phyloP scores from a whole-genome alignment of 2,797 vertebrate genomes.

The Cynodonichthys magdalenae region DNA sequence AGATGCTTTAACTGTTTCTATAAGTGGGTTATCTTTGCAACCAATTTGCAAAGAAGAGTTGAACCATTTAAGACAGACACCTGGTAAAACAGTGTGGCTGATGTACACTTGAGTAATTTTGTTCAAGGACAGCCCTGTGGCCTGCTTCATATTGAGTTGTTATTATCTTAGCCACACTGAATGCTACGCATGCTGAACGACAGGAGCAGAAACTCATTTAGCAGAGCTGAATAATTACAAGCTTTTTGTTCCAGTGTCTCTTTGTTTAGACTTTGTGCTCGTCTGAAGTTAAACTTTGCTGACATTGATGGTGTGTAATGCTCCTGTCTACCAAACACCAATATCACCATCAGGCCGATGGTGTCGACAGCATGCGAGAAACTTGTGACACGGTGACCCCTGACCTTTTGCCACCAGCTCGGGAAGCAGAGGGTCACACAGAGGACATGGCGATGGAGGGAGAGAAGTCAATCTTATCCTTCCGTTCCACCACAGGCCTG shows the following conservation, averaged over 20 bases:
- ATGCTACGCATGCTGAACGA: too few relatives aligned
- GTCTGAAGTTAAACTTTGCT: conserved; percentile 3
- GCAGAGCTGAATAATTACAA: background rate
- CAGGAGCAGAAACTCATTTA: too few relatives aligned
- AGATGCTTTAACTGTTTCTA: too few relatives aligned
- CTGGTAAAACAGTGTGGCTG: too few relatives aligned
- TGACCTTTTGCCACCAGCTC: conserved; percentile 61
- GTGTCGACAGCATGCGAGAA: conserved; percentile 40
- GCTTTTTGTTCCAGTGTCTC: conserved; percentile 1
- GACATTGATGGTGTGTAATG: conserved; percentile 10
- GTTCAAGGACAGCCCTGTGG: too few relatives aligned
- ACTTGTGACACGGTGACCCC: conserved; percentile 26
- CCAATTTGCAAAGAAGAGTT: too few relatives aligned
- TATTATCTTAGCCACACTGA: too few relatives aligned
- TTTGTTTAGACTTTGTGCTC: conserved; percentile 2
- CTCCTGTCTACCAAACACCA: background rate
- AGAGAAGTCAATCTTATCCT: conserved; percentile 72
- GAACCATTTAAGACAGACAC: too few relatives aligned
- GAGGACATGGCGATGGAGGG: conserved; percentile 63
- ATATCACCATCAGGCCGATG: conserved; percentile 22
- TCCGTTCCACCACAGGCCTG: conserved; percentile 59
- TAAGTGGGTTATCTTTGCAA: too few relatives aligned
- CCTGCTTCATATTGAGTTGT: too few relatives aligned
- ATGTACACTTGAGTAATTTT: too few relatives aligned
- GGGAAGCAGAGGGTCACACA: conserved; percentile 56